A percentile compares a stretch with the other conserved stretches of the same genome.
Evolutionary conservation across 30 jellyfish, hydroid and myxozoan species (phyloP).

Genomic region (Hydractinia echinata): DNA sequence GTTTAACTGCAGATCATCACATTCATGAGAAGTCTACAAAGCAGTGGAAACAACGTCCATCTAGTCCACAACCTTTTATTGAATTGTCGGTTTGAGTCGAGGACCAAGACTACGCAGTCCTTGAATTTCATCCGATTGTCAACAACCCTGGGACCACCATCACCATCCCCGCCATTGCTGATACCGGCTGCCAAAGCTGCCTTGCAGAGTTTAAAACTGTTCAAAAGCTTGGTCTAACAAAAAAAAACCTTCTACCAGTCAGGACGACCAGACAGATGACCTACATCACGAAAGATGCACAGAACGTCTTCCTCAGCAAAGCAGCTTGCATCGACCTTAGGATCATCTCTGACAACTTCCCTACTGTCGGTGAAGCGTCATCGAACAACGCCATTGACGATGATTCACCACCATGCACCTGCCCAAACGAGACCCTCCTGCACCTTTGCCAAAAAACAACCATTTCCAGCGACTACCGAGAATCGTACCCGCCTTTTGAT

Average conservation of each 20-base stretch:
- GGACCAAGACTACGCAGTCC: background rate
- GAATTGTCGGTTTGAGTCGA: no score
- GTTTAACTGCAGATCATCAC: background rate
- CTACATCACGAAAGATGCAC: background rate
- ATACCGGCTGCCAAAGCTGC: no score
- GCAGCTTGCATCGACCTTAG: conserved; percentile 5
- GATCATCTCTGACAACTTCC: background rate
- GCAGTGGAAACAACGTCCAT: no score
- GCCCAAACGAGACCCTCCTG: background rate
- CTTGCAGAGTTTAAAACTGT: no score
- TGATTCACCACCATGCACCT: background rate
- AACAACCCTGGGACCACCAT: background rate
- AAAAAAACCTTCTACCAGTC: no score
- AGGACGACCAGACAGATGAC: conserved; percentile 5
- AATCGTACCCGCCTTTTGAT: background rate
- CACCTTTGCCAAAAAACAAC: no score
- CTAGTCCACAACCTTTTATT: background rate
- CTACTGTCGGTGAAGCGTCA: background rate
- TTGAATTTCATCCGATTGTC: background rate
- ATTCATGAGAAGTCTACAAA: background rate
- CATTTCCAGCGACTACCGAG: background rate
- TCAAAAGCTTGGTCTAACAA: no score
- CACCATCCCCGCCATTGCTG: no score
- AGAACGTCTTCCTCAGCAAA: conserved; percentile 5
- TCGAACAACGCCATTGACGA: background rate